Conservation (phyloP, 2,797 vertebrate species). For the Bradypodion ventrale region DNA sequence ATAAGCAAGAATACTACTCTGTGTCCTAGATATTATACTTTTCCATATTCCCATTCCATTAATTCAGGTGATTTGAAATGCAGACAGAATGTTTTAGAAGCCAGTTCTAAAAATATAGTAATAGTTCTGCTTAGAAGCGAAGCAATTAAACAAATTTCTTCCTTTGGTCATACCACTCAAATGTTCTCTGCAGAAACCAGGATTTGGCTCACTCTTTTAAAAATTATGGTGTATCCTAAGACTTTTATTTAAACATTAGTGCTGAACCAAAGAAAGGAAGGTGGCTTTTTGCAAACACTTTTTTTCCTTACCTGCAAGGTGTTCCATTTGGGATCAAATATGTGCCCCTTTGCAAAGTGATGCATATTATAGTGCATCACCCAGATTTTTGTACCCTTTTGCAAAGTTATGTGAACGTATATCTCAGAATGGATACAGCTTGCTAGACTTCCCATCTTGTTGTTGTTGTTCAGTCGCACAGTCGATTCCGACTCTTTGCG, state of each 20-base stretch:
- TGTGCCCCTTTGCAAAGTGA: not conserved
- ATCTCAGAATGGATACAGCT: not conserved
- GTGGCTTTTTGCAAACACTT: not conserved
- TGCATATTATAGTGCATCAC: too few relatives aligned
- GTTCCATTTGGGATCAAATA: not conserved
- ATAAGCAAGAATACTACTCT: not conserved
- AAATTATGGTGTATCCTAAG: slow-evolving; percentile 29
- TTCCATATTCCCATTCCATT: not conserved
- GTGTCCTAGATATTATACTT: accelerated
- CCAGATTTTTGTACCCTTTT: not conserved
- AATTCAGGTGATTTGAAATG: slow-evolving; percentile 12
- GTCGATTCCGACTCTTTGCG: too few relatives aligned
- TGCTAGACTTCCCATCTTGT: not conserved
- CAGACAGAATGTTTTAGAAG: slow-evolving; percentile 1
- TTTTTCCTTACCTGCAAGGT: not conserved
- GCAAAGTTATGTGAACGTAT: not conserved
- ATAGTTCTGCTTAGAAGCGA: slow-evolving; percentile 7
- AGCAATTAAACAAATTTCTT: slow-evolving; percentile 16
- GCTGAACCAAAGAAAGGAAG: not conserved
- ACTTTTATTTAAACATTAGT: slow-evolving; percentile 39
- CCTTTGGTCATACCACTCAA: slow-evolving; percentile 7
- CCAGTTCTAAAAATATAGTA: slow-evolving; percentile 8
- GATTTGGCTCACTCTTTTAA: not conserved
- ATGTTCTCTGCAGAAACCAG: slow-evolving; percentile 11
- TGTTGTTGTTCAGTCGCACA: too few relatives aligned